phyloP scores from a whole-genome alignment of 1,140 invertebrate genomes.

The Lasioglossum baleicum region DNA sequence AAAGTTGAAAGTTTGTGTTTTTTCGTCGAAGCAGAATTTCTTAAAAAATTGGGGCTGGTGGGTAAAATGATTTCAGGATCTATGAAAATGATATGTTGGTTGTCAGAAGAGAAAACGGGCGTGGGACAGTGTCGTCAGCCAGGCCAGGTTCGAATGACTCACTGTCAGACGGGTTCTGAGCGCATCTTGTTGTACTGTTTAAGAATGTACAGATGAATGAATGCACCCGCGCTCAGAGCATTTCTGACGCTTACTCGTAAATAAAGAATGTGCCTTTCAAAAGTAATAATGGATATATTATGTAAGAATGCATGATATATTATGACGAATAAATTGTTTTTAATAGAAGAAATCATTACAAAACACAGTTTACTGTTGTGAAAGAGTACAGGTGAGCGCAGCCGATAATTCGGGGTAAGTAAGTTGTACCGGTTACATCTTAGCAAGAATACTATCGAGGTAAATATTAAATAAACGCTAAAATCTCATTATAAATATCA shows the following conservation, averaged over 20 bases:
- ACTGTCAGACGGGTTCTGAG: constrained; percentile 45
- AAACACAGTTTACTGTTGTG: constrained; percentile 39
- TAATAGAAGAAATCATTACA: constrained; percentile 70
- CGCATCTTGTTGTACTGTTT: constrained; percentile 32
- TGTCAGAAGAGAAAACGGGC: too few relatives aligned
- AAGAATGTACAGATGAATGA: constrained; percentile 39
- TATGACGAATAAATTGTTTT: constrained; percentile 78
- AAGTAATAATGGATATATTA: constrained; percentile 78
- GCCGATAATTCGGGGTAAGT: constrained; percentile 15
- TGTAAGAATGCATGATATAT: constrained; percentile 77
- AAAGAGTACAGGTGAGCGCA: constrained; percentile 28
- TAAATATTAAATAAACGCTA: constrained; percentile 24
- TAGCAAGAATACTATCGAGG: constrained; percentile 36
- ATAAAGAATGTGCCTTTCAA: constrained; percentile 78
- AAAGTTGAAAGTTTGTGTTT: too few relatives aligned
- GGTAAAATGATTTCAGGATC: too few relatives aligned
- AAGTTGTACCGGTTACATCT: not conserved
- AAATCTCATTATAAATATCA: constrained; percentile 29
- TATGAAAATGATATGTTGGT: too few relatives aligned
- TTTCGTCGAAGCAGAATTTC: too few relatives aligned
- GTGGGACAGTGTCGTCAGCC: constrained; percentile 15
- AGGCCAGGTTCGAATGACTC: constrained; percentile 22
- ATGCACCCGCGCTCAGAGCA: constrained; percentile 22
- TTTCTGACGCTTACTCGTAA: constrained; percentile 59
- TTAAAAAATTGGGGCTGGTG: too few relatives aligned